Evolutionary conservation across 2,797 vertebrate species (phyloP), one percentile per base, ranked within the genome.

Genomic region (Pseudochaenichthys georgianus): DNA sequence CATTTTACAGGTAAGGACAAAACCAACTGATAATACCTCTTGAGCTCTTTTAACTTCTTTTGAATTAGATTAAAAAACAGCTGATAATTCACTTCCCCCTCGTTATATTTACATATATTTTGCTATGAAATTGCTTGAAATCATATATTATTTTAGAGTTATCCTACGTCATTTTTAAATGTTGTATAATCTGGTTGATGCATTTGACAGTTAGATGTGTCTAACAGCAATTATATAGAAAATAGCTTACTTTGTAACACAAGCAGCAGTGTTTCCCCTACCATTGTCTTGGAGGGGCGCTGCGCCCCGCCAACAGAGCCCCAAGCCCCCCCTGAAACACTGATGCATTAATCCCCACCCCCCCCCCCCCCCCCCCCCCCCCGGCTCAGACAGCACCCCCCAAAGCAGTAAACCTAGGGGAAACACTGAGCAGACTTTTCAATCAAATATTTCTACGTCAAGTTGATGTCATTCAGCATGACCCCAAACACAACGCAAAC

Each of bases 1-100:
- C 78, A 83, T 70, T 96, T 96, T 91, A 90, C 94, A 94, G 96
- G 96, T 98, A 94, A 94, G 88, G 55, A 61, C 54, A 28, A 70
- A 82, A 64, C 12, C 16, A 17, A 21, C 53, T 43, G 1, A 41
- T 53, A 53, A 7, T 11, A 19, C 43, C 21, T 69, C 17, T 16
- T 50, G 21, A 55, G 6, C 53, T 12, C 42, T 41, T 9, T 5
- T 46, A 58, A 57, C 31, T 43, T 70, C 10, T 75, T 75, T 60
- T 73, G 9, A 69, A 64, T 54, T 13, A 9, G n/a, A 52, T 64
- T n/a, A 15, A 17, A 28, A 74, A 52, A 55, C 5, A 54, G 70
- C 15, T 46, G 1, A 48, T 64, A 19, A 41, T 63, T 65, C 43
- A 55, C 16, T 46, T 31, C 34, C 7, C 34, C 34, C 7, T 38